A percentile compares a stretch with the other conserved stretches of the same genome.
Evolutionary conservation across 2,113 vertebrate species (phyloP).

Genomic region (Phrynosoma platyrhinos): DNA sequence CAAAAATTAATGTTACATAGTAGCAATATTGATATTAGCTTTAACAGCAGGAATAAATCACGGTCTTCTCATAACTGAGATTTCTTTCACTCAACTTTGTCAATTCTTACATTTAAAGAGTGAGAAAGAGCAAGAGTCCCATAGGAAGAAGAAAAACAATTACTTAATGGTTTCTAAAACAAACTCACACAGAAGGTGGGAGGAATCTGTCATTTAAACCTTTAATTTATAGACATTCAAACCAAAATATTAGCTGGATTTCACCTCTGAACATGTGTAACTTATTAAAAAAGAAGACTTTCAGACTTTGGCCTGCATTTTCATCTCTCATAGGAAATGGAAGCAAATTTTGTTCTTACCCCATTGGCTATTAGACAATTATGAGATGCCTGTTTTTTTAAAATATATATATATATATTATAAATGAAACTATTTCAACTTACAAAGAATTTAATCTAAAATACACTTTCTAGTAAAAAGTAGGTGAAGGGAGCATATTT

Average conservation of each 20-base stretch:
- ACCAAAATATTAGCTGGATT: slow-evolving; percentile 52
- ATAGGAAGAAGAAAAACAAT: slow-evolving; percentile 51
- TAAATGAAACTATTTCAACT: not conserved
- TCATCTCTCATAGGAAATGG: slow-evolving; percentile 47
- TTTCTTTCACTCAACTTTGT: slow-evolving; percentile 38
- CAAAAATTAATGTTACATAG: not conserved
- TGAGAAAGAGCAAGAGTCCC: slow-evolving; percentile 28
- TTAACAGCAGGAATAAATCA: slow-evolving; percentile 6
- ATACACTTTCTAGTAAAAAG: not conserved
- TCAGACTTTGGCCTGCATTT: slow-evolving; percentile 48
- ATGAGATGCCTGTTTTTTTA: slow-evolving; percentile 5
- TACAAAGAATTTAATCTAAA: slow-evolving; percentile 23
- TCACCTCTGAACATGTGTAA: slow-evolving; percentile 57
- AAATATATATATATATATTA: not conserved
- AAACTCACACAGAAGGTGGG: slow-evolving; percentile 45
- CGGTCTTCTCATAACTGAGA: slow-evolving; percentile 27
- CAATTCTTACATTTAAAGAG: slow-evolving; percentile 55
- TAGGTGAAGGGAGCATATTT: not conserved
- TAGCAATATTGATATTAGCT: not conserved
- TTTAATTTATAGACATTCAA: slow-evolving; percentile 53
- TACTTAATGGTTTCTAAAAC: slow-evolving; percentile 44
- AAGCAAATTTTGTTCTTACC: slow-evolving; percentile 44
- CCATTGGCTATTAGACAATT: slow-evolving; percentile 44
- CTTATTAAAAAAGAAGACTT: slow-evolving; percentile 52
- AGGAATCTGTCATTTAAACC: slow-evolving; percentile 55